A percentile compares a stretch with the other conserved stretches of the same genome.
Conservation (phyloP, 37 sponge, comb jelly and placozoan species). For the Crambe crambe region DNA sequence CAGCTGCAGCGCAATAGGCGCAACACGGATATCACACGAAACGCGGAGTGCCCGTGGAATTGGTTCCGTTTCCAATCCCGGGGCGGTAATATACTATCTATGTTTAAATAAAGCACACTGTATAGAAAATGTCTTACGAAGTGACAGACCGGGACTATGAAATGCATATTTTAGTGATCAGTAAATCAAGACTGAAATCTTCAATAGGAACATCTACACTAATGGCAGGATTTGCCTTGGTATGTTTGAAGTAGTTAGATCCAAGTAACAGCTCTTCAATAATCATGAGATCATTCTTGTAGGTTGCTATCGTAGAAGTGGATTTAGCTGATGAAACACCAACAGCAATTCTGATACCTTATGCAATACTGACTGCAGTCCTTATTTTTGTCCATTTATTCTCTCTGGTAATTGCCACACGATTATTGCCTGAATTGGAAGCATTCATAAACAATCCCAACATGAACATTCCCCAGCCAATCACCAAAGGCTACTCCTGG, state of each 20-base stretch:
- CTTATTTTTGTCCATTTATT: slow-evolving; percentile 70
- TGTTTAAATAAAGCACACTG: background rate
- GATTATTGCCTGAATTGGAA: slow-evolving; percentile 71
- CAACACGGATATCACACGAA: no score
- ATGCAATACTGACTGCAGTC: slow-evolving; percentile 63
- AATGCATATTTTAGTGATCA: slow-evolving; percentile 50
- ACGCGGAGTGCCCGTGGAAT: no score
- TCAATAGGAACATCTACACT: slow-evolving; percentile 75
- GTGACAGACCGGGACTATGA: slow-evolving; percentile 49
- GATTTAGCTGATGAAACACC: slow-evolving; percentile 28
- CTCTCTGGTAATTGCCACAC: slow-evolving; percentile 69
- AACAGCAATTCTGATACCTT: slow-evolving; percentile 49
- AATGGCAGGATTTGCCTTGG: slow-evolving; percentile 79
- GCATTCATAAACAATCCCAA: slow-evolving; percentile 42
- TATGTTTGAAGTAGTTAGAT: slow-evolving; percentile 43
- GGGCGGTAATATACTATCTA: no score
- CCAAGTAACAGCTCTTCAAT: no score
- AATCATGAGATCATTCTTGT: no score
- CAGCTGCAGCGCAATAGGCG: no score
- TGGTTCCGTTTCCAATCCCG: no score
- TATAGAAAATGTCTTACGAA: background rate
- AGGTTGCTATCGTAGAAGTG: slow-evolving; percentile 83
- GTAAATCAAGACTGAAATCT: slow-evolving; percentile 65
- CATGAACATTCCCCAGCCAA: slow-evolving; percentile 10
- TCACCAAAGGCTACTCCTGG: slow-evolving; percentile 43